These are phyloP conservation scores for Tetramorium bicarinatum DNA, from an alignment of 2,888 invertebrate species.

Conservation along the genomic window DNA sequence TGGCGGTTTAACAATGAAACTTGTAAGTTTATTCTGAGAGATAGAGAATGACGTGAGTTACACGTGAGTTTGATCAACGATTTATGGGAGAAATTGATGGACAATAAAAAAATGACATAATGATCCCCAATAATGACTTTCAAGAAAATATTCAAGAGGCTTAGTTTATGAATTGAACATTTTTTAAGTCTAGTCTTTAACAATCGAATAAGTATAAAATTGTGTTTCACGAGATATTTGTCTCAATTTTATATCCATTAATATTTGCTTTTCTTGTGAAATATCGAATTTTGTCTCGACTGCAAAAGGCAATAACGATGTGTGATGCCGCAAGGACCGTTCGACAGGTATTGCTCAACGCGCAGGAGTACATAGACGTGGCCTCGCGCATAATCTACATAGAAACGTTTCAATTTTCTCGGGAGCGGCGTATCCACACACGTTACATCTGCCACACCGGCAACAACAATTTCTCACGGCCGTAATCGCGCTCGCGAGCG, in stretches of 20 bases:
- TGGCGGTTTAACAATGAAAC: conserved; percentile 79
- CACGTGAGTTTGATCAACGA: conserved; percentile 59
- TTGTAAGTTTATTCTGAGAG: conserved; percentile 46
- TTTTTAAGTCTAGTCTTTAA: background rate
- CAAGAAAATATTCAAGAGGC: background rate
- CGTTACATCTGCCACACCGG: conserved; percentile 32
- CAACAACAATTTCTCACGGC: conserved; percentile 47
- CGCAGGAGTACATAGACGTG: background rate
- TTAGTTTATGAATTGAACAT: background rate
- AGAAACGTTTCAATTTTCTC: conserved; percentile 53
- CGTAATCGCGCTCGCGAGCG: conserved; percentile 39
- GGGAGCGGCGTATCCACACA: conserved; percentile 31
- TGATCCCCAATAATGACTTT: background rate
- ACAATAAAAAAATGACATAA: background rate
- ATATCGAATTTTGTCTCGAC: background rate
- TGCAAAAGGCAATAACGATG: background rate
- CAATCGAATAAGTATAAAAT: background rate
- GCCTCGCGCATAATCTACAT: conserved; percentile 44
- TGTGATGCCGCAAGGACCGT: conserved; percentile 5
- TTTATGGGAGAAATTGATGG: background rate
- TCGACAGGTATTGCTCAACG: conserved; percentile 43
- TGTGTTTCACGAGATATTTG: background rate
- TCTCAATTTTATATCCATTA: background rate
- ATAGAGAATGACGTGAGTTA: conserved; percentile 49
- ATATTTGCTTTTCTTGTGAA: background rate